A percentile compares a stretch with the other conserved stretches of the same genome.
These are phyloP conservation scores for Hyalella azteca DNA, from an alignment of 2,888 invertebrate species.

Conservation along the genomic window DNA sequence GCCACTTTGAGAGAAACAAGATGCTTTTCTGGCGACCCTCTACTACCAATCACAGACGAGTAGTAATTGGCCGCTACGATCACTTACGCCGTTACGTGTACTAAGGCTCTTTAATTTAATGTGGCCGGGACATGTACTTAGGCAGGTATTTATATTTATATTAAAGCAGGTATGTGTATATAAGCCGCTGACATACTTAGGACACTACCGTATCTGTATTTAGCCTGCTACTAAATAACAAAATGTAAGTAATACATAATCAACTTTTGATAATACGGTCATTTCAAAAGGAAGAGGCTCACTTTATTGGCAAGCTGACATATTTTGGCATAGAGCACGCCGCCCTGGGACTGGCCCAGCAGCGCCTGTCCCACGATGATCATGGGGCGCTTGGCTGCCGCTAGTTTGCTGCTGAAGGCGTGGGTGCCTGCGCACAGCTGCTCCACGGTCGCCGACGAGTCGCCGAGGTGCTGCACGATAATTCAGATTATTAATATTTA, in stretches of 20 bases:
- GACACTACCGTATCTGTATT: not conserved
- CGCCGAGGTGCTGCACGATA: conserved; percentile 80
- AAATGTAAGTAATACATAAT: not conserved
- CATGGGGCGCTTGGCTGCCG: conserved; percentile 82
- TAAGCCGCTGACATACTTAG: too few relatives aligned
- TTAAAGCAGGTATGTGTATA: too few relatives aligned
- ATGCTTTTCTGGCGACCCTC: too few relatives aligned
- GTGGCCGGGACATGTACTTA: too few relatives aligned
- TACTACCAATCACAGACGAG: too few relatives aligned
- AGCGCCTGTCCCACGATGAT: conserved; percentile 89
- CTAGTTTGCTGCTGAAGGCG: conserved; percentile 73
- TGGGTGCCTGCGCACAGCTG: conserved; percentile 77
- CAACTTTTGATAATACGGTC: too few relatives aligned
- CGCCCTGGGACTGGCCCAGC: conserved; percentile 78
- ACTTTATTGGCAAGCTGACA: conserved; percentile 72
- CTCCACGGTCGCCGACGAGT: conserved; percentile 75
- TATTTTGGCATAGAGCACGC: conserved; percentile 76
- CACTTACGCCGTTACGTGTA: too few relatives aligned
- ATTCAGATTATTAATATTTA: too few relatives aligned
- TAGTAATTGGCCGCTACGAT: too few relatives aligned
- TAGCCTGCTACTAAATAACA: not conserved
- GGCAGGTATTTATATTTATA: too few relatives aligned
- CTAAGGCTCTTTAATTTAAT: too few relatives aligned
- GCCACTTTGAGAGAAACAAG: too few relatives aligned
- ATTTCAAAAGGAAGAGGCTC: not conserved